phyloP scores from a whole-genome alignment of 2,888 invertebrate genomes.

The Cistogaster globosa region DNA sequence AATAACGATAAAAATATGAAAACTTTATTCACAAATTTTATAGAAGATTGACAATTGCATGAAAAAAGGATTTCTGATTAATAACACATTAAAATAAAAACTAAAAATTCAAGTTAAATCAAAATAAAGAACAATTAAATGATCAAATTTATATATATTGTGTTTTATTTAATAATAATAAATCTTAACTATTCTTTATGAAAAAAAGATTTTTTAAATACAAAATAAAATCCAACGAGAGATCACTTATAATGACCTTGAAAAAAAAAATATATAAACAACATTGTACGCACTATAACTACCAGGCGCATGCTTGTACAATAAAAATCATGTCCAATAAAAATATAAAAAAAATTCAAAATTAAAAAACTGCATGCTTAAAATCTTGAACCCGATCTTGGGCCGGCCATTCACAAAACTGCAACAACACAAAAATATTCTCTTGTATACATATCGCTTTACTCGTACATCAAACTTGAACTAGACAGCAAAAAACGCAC shows the following conservation, averaged over 20 bases:
- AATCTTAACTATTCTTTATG: not conserved
- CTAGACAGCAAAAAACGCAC: not conserved
- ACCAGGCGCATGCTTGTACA: conserved; percentile 8
- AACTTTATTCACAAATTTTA: no score
- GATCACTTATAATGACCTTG: conserved; percentile 50
- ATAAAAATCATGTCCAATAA: not conserved
- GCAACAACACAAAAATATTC: conserved; percentile 12
- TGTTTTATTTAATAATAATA: not conserved
- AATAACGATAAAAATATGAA: no score
- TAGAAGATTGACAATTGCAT: no score
- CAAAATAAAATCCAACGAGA: not conserved
- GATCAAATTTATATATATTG: not conserved
- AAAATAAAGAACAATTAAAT: not conserved
- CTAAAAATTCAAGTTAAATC: not conserved
- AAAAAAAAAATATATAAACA: not conserved
- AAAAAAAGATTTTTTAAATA: not conserved
- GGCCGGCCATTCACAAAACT: conserved; percentile 52
- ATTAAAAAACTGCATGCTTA: conserved; percentile 25
- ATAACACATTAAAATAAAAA: not conserved
- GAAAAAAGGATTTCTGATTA: no score
- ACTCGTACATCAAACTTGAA: conserved; percentile 1
- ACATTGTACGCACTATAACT: conserved; percentile 27
- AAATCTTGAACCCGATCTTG: conserved; percentile 61
- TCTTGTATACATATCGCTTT: conserved; percentile 1
- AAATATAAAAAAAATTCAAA: not conserved